These are phyloP conservation scores for Drosophila austrosaltans DNA, from an alignment of 2,888 invertebrate genomes.

Conservation along the genomic window DNA sequence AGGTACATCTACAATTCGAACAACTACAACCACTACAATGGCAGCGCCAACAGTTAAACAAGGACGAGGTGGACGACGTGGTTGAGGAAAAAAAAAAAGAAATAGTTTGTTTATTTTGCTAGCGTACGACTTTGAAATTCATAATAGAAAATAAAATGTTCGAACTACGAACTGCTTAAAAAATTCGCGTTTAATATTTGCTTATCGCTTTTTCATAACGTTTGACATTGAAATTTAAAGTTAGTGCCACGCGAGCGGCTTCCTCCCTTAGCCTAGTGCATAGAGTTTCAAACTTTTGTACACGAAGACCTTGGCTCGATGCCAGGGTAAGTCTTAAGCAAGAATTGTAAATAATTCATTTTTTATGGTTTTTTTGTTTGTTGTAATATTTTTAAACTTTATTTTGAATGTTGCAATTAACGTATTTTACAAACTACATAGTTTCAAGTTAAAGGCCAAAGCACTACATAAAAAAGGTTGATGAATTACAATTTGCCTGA, in stretches of 20 bases:
- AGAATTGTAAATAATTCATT: background rate
- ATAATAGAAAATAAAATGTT: slow-evolving; percentile 1
- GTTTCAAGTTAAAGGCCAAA: slow-evolving; percentile 32
- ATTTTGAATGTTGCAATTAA: slow-evolving; percentile 21
- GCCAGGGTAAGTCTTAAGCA: background rate
- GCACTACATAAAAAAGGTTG: slow-evolving; percentile 58
- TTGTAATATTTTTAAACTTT: slow-evolving; percentile 12
- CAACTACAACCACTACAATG: slow-evolving; percentile 28
- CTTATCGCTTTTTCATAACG: background rate
- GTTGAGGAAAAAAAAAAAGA: slow-evolving; percentile 39
- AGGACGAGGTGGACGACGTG: slow-evolving; percentile 58
- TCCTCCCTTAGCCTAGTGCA: background rate
- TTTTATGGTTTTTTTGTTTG: background rate
- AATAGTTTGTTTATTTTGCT: too few relatives aligned
- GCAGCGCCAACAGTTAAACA: slow-evolving; percentile 38
- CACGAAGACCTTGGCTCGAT: background rate
- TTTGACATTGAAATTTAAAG: background rate
- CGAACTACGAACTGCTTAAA: background rate
- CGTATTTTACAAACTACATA: slow-evolving; percentile 34
- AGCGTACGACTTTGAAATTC: too few relatives aligned
- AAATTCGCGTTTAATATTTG: background rate
- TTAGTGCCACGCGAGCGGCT: background rate
- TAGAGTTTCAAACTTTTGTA: background rate
- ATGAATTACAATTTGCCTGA: slow-evolving; percentile 27
- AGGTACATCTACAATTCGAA: slow-evolving; percentile 30